Base-by-base conservation (phyloP, 2,888 invertebrate species). In the Pachymerium ferrugineum region DNA sequence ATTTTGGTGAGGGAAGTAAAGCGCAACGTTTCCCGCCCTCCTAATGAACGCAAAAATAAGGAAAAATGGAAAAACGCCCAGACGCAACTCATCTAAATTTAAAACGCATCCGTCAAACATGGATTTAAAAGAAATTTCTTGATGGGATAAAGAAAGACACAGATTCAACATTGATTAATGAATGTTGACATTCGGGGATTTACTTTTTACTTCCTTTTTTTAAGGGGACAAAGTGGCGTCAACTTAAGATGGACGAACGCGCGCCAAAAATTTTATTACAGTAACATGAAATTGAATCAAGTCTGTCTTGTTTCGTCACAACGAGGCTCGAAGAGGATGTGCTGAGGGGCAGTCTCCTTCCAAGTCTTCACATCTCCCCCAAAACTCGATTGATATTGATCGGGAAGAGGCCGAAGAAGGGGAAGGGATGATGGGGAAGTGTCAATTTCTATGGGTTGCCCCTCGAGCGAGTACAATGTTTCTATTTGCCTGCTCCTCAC, bases 361-460 rank as follows among this genome's bases (percentile, higher is more conserved):
- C 62, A 62, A 10, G 62, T 62, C 62, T 62, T 62, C 6, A 28
- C 62, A 62, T 62, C 62, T 62, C 14, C 62, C 25, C 62, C 62
- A 19, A 19, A 54, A 62, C 62, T 62, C 62, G 62, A 62, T 62
- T 62, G 62, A 62, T 62, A 62, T 62, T 62, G 62, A 62, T 62
- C 62, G 62, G 62, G 62, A 62, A 62, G 28, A 25, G 62, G 62
- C n/a, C n/a, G n/a, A n/a, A n/a, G n/a, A n/a, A n/a, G n/a, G n/a
- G n/a, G n/a, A n/a, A 12, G 54, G 62, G 62, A 62, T 62, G 62
- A 38, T 12, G 14, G 62, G 62, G 62, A 62, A 62, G 62, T 62
- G 62, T 62, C 62, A 62, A 62, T 62, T 62, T 62, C 62, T n/a
- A 62, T 62, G 62, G 62, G 25, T 10, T 38, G 62, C 62, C 62